These are phyloP conservation scores for Hyppa rectilinea DNA, from an alignment of 2,888 invertebrate species.

Conservation along the genomic window DNA sequence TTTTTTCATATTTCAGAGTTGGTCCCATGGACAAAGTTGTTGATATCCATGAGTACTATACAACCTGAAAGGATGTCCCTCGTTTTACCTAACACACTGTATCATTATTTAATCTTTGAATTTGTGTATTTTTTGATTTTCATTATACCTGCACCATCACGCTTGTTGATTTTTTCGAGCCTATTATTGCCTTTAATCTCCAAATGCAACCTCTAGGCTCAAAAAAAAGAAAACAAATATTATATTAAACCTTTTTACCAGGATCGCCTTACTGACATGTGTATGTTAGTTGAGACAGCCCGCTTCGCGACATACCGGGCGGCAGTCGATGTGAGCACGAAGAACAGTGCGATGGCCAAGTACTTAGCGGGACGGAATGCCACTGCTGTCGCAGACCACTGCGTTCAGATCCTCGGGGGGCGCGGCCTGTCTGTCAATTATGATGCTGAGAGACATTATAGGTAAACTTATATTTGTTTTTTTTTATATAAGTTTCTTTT, in stretches of 20 bases:
- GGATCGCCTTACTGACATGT: conserved; percentile 93
- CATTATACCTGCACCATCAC: too few relatives aligned
- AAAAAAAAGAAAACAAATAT: background rate
- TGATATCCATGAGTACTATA: too few relatives aligned
- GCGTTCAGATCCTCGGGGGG: conserved; percentile 94
- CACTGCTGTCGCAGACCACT: conserved; percentile 92
- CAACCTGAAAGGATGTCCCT: too few relatives aligned
- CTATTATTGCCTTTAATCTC: background rate
- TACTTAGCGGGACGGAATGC: conserved; percentile 93
- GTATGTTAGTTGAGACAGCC: conserved; percentile 92
- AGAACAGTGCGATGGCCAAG: conserved; percentile 95
- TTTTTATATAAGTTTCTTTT: too few relatives aligned
- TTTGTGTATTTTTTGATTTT: too few relatives aligned
- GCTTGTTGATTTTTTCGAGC: too few relatives aligned
- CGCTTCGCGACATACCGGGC: conserved; percentile 93
- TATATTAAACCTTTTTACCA: conserved; percentile 66
- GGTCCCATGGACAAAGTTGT: too few relatives aligned
- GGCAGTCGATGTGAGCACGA: conserved; percentile 91
- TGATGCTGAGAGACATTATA: conserved; percentile 94
- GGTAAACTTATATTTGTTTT: conserved; percentile 74
- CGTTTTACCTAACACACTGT: too few relatives aligned
- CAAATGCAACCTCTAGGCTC: background rate
- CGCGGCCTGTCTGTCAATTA: conserved; percentile 93
- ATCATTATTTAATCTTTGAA: background rate
- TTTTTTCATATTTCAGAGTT: too few relatives aligned